Evolutionary conservation across 2,113 vertebrate species (phyloP), one percentile per base, ranked within the genome.

Genomic region (Microcebus ravelobensis): DNA sequence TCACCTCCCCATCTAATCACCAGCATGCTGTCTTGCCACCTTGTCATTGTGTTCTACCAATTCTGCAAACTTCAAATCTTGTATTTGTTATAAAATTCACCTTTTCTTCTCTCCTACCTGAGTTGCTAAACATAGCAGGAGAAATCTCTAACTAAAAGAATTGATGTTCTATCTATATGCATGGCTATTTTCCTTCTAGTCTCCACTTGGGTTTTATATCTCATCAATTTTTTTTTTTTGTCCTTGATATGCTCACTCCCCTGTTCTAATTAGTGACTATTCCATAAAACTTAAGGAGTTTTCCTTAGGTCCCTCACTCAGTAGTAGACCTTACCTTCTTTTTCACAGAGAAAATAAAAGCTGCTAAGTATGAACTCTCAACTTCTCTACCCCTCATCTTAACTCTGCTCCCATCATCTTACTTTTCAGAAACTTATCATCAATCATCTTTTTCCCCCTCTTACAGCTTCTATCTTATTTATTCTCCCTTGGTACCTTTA

Each of bases 11-110:
- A 17, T 97, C 5, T 79, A 52, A 63, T 77, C 6, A 84, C 55
- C 36, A 87, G 55, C 61, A 63, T 79, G 27, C 21, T 80, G 0
- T 76, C 8, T 39, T 82, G 8, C 48, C 55, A 27, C 55, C 55
- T 94, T 87, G 61, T 73, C n/a, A 42, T 74, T 77, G 83, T 79
- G 4, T 63, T 97, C 6, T 90, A 52, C 57, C 29, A 27, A 31
- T 71, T 73, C n/a, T 86, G n/a, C 29, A 95, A 31, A 88, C n/a
- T 94, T 90, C 25, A 94, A 27, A 81, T 82, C n/a, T 27, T 96
- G 14, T 84, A 17, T 79, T 92, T 73, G 2, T 96, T 92, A 70
- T 93, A 81, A 86, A 57, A 70, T 65, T 27, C 55, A 27, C 68
- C 57, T 52, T 87, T 91, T 68, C 27, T 65, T 27, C 29, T 74